A percentile compares a stretch with the other conserved stretches of the same genome.
phyloP scores from a whole-genome alignment of 1,140 invertebrate species.

The Scaptomyza hsui region DNA sequence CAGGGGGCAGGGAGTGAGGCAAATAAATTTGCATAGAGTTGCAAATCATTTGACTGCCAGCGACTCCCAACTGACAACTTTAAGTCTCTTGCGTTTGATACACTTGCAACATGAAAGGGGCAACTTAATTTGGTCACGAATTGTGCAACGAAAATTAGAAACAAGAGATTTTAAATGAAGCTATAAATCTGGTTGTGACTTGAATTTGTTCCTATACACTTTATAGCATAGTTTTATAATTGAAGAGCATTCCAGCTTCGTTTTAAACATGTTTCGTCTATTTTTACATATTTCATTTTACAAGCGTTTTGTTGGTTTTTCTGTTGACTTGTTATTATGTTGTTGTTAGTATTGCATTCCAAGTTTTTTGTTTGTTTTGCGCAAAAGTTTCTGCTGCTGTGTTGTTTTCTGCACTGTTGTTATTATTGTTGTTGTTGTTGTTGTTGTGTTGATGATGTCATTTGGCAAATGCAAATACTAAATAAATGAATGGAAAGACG shows the following conservation, averaged over 20 bases:
- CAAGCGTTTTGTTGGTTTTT: slow-evolving; percentile 4
- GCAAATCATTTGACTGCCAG: slow-evolving; percentile 75
- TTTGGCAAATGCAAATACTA: slow-evolving; percentile 55
- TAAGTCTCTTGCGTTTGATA: neutral
- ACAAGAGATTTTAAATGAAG: neutral
- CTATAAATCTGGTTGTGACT: neutral
- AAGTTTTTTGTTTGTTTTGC: slow-evolving; percentile 59
- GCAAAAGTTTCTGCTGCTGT: slow-evolving; percentile 51
- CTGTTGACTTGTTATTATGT: slow-evolving; percentile 43
- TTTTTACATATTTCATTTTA: neutral
- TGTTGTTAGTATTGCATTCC: slow-evolving; percentile 57
- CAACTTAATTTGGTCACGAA: neutral
- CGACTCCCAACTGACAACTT: slow-evolving; percentile 33
- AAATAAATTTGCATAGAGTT: slow-evolving; percentile 78
- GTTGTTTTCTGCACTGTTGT: no score
- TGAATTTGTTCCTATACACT: no score
- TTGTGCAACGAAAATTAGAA: neutral
- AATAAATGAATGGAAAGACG: slow-evolving; percentile 21
- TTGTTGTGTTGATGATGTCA: slow-evolving; percentile 61
- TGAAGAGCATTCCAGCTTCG: neutral
- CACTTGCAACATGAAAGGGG: neutral
- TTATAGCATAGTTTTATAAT: no score
- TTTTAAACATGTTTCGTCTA: neutral
- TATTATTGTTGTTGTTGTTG: no score
- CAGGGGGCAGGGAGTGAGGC: slow-evolving; percentile 24